phyloP scores from a whole-genome alignment of 1,140 invertebrate genomes.

The Rhopalosiphum padi region DNA sequence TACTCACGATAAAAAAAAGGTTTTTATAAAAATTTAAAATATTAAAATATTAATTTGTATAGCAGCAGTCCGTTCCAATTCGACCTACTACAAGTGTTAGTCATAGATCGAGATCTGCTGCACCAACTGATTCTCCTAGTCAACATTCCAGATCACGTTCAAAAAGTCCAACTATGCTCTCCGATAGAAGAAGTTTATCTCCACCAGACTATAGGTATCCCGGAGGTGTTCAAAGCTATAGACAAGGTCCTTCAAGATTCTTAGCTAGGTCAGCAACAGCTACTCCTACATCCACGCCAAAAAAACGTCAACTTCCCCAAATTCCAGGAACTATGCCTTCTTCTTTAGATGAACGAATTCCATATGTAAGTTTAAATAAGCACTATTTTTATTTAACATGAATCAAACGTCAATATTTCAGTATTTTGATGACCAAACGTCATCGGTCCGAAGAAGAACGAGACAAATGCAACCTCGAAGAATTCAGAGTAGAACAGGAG shows the following conservation, averaged over 20 bases:
- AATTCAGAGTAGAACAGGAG: constrained; percentile 62
- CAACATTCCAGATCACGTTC: constrained; percentile 62
- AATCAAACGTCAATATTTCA: constrained; percentile 63
- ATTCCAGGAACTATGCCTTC: constrained; percentile 70
- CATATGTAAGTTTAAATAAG: constrained; percentile 60
- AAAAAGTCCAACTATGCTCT: constrained; percentile 62
- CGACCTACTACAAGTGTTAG: constrained; percentile 44
- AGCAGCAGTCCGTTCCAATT: constrained; percentile 38
- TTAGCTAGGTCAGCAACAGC: constrained; percentile 76
- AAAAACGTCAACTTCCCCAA: constrained; percentile 93
- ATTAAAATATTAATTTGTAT: not conserved
- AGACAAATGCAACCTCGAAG: constrained; percentile 67
- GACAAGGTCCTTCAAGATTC: constrained; percentile 60
- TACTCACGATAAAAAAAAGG: not conserved
- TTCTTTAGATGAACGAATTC: constrained; percentile 60
- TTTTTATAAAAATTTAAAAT: not conserved
- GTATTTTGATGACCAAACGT: constrained; percentile 85
- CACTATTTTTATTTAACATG: not conserved
- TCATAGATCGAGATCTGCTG: constrained; percentile 74
- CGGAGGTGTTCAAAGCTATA: constrained; percentile 42
- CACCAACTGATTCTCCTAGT: constrained; percentile 74
- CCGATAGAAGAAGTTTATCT: constrained; percentile 62
- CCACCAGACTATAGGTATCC: constrained; percentile 63
- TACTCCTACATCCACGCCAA: constrained; percentile 92
- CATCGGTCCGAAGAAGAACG: constrained; percentile 74